A percentile compares a stretch with the other conserved stretches of the same genome.
These are phyloP conservation scores for Indicator indicator DNA, from an alignment of 2,113 vertebrate genomes.

Conservation along the genomic window DNA sequence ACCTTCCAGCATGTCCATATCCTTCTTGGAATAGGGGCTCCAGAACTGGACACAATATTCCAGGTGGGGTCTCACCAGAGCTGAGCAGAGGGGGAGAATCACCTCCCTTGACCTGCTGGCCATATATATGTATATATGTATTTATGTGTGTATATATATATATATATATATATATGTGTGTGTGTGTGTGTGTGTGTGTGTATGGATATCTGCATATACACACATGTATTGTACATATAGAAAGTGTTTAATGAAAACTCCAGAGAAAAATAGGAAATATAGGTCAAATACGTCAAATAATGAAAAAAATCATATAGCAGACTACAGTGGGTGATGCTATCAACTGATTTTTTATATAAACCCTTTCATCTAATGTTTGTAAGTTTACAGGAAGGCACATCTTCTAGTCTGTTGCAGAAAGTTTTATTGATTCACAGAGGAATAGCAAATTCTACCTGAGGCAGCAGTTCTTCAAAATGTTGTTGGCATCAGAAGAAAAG, in stretches of 20 bases:
- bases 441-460: constrained; percentile 50
- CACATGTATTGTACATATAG: background rate
- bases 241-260: background rate
- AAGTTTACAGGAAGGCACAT: constrained; percentile 33
- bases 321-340: background rate
- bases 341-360: background rate
- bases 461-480: constrained; percentile 48
- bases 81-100: no score
- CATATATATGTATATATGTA: background rate
- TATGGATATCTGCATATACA: background rate
- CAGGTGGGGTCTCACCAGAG: no score
- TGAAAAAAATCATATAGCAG: constrained; percentile 6
- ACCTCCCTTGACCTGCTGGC: no score
- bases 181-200: no score
- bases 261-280: background rate
- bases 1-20: no score
- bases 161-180: no score
- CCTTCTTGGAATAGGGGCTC: no score
- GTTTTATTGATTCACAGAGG: constrained; percentile 63
- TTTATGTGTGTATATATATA: rapidly evolving
- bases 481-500: constrained; percentile 35
- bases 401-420: constrained; percentile 27
- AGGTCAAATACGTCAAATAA: constrained; percentile 27
- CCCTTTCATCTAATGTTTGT: constrained; percentile 59
- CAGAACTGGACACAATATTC: no score